phyloP scores from a whole-genome alignment of 2,888 invertebrate genomes.

The Neria commutata region DNA sequence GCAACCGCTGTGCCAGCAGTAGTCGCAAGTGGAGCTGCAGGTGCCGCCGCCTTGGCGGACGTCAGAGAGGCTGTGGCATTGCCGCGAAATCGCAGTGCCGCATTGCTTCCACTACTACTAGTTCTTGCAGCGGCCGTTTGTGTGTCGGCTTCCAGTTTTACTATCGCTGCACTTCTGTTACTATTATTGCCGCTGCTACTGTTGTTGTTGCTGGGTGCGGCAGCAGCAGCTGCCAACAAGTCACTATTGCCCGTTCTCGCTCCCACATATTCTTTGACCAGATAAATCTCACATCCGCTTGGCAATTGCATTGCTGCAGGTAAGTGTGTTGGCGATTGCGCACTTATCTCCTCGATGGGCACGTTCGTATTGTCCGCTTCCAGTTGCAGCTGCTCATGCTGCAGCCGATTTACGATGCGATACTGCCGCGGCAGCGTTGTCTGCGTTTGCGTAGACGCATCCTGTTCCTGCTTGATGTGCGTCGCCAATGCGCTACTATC shows the following conservation, averaged over 20 bases:
- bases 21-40: slow-evolving; percentile 8
- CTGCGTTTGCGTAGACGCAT: slow-evolving; percentile 40
- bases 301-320: slow-evolving; percentile 49
- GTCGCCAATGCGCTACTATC: slow-evolving; percentile 31
- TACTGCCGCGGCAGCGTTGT: slow-evolving; percentile 28
- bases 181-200: not conserved
- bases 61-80: slow-evolving; percentile 5
- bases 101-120: not conserved
- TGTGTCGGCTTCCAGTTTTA: slow-evolving; percentile 43
- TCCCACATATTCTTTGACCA: slow-evolving; percentile 46
- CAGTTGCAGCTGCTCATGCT: slow-evolving; percentile 1
- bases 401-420: slow-evolving; percentile 31
- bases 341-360: too few relatives aligned
- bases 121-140: not conserved
- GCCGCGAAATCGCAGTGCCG: not conserved
- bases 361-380: not conserved
- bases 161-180: not conserved
- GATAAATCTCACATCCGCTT: slow-evolving; percentile 55
- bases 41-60: not conserved
- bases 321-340: slow-evolving; percentile 32
- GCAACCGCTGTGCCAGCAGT: slow-evolving; percentile 16
- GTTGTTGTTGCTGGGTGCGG: not conserved
- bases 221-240: not conserved
- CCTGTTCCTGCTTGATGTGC: slow-evolving; percentile 49
- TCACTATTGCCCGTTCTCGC: not conserved